These are phyloP conservation scores for Augochlora pura DNA, from an alignment of 1,140 invertebrate genomes.

Conservation along the genomic window DNA sequence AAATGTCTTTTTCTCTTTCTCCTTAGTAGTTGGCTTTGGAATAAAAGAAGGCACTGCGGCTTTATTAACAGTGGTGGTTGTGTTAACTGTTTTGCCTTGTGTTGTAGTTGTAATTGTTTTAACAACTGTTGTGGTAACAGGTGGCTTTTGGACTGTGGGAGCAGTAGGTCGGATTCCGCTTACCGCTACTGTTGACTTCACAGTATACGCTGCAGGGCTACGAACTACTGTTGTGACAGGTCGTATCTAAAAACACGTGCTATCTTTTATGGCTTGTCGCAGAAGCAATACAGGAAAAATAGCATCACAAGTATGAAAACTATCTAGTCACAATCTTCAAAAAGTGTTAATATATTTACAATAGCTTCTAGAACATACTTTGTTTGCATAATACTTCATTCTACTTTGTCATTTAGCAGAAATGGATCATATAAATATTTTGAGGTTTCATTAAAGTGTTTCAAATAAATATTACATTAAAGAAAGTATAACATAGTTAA, in stretches of 20 bases:
- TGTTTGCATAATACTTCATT: too few species aligned
- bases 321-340: background rate
- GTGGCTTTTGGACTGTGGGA: constrained; percentile 72
- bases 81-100: constrained; percentile 74
- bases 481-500: background rate
- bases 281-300: background rate
- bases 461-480: too few species aligned
- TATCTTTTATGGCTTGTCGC: background rate
- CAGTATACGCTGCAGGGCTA: constrained; percentile 68
- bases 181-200: constrained; percentile 72
- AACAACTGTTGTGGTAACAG: constrained; percentile 65
- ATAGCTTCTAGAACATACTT: too few species aligned
- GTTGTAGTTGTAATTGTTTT: constrained; percentile 69
- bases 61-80: constrained; percentile 76
- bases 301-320: background rate
- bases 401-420: too few species aligned
- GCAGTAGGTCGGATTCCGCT: constrained; percentile 70
- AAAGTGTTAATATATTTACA: background rate
- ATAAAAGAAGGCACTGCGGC: constrained; percentile 78
- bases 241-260: constrained; percentile 52
- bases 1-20: constrained; percentile 85
- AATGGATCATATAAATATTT: too few species aligned
- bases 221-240: constrained; percentile 70
- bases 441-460: too few species aligned
- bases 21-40: constrained; percentile 80